Base-by-base conservation (phyloP, 2,797 vertebrate genomes). In the Remorina albescens region DNA sequence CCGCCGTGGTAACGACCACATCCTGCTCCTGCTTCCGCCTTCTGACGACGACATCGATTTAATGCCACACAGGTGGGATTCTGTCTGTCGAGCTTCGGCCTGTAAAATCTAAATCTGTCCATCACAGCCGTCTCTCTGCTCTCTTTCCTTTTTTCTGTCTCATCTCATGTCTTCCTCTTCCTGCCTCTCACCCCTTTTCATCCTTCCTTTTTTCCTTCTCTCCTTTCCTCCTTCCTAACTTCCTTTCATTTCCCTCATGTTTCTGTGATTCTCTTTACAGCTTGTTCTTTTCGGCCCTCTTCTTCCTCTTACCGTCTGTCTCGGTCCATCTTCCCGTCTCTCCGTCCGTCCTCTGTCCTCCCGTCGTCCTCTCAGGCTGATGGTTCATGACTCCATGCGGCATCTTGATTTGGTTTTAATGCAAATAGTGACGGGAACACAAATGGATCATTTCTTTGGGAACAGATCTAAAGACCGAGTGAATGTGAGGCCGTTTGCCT, bases 391-490 rank as follows among this genome's bases (percentile, higher is more conserved):
- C 77, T 76, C 85, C 47, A 79, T 75, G 9, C 37, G 68, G 49
- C 25, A 79, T 79, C 67, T 9, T 71, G 69, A 89, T 88, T 83
- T 67, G 82, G 86, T 88, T 90, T 87, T 78, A 84, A 81, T 88
- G 88, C 84, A 89, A 89, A 90, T 87, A 61, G 72, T 50, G 21
- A 62, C 49, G 12, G 23, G 42, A 84, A 71, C 78, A 71, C 74
- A 76, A 87, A 82, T 67, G 76, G 62, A 75, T 83, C 79, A 73
- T 80, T 61, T 76, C 82, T 80, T 61, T 76, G 57, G 50, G 73
- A 57, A 49, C 55, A 50, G 71, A 85, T 74, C 28, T 50, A 37
- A 67, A 67, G 46, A 78, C 59, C 42, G 74, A 84, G 69, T 42
- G 59, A 81, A 72, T 34, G 67, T 28, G 46, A 79, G 62, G 74